Base-by-base conservation (phyloP, 2,888 invertebrate genomes). In the Oxycera nigricornis region DNA sequence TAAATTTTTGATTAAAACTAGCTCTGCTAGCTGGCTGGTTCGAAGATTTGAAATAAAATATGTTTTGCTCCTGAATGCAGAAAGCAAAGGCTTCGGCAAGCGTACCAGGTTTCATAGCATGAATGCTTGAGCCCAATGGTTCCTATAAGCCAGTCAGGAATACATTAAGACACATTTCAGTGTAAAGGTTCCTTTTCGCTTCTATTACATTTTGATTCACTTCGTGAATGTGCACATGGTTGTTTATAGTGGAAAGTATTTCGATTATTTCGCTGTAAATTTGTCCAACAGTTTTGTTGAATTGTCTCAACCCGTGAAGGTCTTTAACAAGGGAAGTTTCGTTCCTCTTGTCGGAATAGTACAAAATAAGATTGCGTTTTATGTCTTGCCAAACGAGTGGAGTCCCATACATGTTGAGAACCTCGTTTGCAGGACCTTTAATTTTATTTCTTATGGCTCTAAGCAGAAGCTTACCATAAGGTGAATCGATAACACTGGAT, bases 31-130 rank as follows among this genome's bases (percentile, higher is more conserved):
- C n/a, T n/a, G n/a, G n/a, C n/a, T n/a, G n/a, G n/a, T n/a, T n/a
- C n/a, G n/a, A n/a, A n/a, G n/a, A n/a, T n/a, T n/a, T n/a, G n/a
- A n/a, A n/a, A 31, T 70, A 55, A 3, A 7, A 70, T 2, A 52
- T 52, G 62, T 77, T 78, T 61, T 78, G 77, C 50, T 79, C 78
- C 24, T 70, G 11, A 4, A 74, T 67, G 1, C 74, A 74, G 30
- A n/a, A 74, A 0, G 55, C 7, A 26, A 39, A 70, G 1, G 74
- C 70, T 17, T 11, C 46, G 20, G 74, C 55, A 9, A 70, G 22
- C 1, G 70, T 35, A 9, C 26, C 28, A 17, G 59, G 62, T 17
- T 50, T 57, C 62, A 73, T 62, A 1, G 62, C 17, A 6, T 61
- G 59, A 59, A 68, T 24, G 3, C 28, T 68, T 17, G 68, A 46